These are phyloP conservation scores for Mantis religiosa DNA, from an alignment of 2,888 invertebrate species.

Conservation along the genomic window DNA sequence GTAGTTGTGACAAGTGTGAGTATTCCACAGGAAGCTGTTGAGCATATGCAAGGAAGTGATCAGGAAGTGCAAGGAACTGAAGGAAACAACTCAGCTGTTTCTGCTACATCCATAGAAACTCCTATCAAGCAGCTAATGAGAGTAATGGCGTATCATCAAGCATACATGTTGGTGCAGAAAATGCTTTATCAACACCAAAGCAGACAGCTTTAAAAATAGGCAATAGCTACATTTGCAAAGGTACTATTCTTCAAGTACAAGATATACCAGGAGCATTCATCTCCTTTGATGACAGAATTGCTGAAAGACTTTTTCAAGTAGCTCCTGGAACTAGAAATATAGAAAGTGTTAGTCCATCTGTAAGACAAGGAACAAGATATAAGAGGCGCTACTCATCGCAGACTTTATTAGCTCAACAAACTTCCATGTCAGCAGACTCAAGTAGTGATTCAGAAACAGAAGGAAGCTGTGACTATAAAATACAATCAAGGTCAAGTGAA, in stretches of 20 bases:
- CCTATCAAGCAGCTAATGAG: neutral
- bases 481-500: neutral
- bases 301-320: neutral
- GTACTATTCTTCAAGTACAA: neutral
- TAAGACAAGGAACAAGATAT: slow-evolving; percentile 28
- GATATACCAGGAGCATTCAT: neutral
- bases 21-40: neutral
- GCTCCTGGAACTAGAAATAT: neutral
- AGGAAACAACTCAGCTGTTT: neutral
- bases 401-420: neutral
- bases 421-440: neutral
- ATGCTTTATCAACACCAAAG: neutral
- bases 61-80: neutral
- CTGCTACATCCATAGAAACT: neutral
- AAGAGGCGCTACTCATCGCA: slow-evolving; percentile 24
- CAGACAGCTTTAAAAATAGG: neutral
- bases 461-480: neutral
- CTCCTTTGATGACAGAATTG: neutral
- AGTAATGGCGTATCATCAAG: neutral
- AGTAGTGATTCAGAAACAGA: neutral
- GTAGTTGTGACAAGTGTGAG: neutral
- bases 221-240: neutral
- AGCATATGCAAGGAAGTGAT: neutral
- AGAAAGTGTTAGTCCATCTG: neutral
- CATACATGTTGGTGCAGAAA: neutral